phyloP scores from a whole-genome alignment of 92 coral and sea anemone species.

The Plumapathes pennacea region DNA sequence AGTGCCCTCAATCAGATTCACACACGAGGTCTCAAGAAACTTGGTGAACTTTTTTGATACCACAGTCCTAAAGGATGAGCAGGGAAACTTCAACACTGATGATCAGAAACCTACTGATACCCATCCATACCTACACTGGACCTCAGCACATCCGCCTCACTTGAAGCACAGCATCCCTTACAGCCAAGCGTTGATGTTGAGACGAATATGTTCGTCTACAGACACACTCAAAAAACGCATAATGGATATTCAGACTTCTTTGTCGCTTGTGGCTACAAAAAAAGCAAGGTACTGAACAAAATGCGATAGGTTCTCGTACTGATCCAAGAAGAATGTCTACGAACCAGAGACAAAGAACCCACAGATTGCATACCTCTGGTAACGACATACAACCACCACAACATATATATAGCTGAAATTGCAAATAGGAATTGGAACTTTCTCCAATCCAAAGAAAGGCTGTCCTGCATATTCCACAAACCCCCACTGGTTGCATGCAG shows the following conservation, averaged over 20 bases:
- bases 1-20: conserved; percentile 22
- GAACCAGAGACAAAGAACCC: conserved; percentile 10
- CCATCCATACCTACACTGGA: conserved; percentile 37
- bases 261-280: conserved; percentile 25
- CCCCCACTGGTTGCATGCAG: conserved; percentile 25
- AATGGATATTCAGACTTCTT: conserved; percentile 15
- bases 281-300: conserved; percentile 15
- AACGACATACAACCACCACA: conserved; percentile 19
- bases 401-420: conserved; percentile 26
- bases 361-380: conserved; percentile 4
- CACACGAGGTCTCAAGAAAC: conserved; percentile 18
- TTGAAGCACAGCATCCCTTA: conserved; percentile 21
- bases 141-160: conserved; percentile 28
- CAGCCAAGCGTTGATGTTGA: conserved; percentile 20
- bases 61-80: conserved; percentile 14
- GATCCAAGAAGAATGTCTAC: too few species aligned
- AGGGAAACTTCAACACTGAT: conserved; percentile 24
- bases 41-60: conserved; percentile 32
- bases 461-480: conserved; percentile 11
- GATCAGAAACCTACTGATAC: conserved; percentile 30
- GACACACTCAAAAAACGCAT: conserved; percentile 16
- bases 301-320: conserved; percentile 15
- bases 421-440: conserved; percentile 29
- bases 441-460: conserved; percentile 19
- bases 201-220: conserved; percentile 15